Evolutionary conservation across 2,888 invertebrate genomes (phyloP).

Genomic region (Tholera decimalis): DNA sequence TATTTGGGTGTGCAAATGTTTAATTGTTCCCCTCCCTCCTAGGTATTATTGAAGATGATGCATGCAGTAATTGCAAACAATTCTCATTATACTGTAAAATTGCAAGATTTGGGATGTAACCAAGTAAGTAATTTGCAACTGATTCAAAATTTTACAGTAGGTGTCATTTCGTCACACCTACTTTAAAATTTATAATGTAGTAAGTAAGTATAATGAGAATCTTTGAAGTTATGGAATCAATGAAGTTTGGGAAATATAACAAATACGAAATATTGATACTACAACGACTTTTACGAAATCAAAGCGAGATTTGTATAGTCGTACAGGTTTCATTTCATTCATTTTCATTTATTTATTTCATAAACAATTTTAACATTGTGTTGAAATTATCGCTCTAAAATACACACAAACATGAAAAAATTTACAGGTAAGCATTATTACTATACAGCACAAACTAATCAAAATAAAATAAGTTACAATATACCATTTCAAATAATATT

Average conservation of each 20-base stretch:
- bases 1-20: neutral
- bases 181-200: too few relatives aligned
- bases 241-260: constrained; percentile 1
- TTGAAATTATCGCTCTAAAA: too few relatives aligned
- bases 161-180: too few relatives aligned
- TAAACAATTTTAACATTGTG: too few relatives aligned
- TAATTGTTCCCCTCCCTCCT: neutral
- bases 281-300: constrained; percentile 14
- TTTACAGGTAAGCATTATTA: too few relatives aligned
- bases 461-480: too few relatives aligned
- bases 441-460: too few relatives aligned
- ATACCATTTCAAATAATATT: too few relatives aligned
- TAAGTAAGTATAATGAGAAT: neutral
- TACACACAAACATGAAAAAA: too few relatives aligned
- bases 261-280: neutral
- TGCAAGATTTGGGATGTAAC: neutral
- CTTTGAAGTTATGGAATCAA: neutral
- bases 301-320: constrained; percentile 38
- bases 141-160: neutral
- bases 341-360: too few relatives aligned
- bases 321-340: too few relatives aligned
- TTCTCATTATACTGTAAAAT: neutral
- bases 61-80: neutral
- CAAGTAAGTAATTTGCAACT: neutral
- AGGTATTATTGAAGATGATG: too few relatives aligned